Evolutionary conservation across 2,797 vertebrate species (phyloP).

Genomic region (Eulemur albifrons): DNA sequence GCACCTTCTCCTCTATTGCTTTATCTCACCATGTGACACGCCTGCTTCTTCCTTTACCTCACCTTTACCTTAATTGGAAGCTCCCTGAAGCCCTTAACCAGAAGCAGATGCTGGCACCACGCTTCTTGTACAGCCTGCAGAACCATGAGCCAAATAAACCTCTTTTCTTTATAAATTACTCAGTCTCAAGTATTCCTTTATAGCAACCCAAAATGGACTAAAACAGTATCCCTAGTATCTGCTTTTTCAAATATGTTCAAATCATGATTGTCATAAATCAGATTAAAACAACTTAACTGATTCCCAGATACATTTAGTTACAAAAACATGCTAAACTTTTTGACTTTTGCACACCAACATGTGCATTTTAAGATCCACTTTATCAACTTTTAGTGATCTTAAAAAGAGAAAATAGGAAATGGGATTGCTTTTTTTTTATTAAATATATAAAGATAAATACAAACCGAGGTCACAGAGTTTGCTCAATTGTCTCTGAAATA

Average conservation of each 20-base stretch:
- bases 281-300: background rate
- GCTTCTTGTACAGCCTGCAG: no score
- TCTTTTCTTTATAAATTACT: no score
- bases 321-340: background rate
- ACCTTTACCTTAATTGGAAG: no score
- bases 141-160: no score
- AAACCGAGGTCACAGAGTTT: background rate
- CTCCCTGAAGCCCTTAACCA: no score
- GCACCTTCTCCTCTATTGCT: no score
- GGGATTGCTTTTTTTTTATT: background rate
- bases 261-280: background rate
- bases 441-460: background rate
- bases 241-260: background rate
- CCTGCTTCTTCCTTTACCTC: no score
- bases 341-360: background rate
- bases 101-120: no score
- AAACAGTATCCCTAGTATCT: background rate
- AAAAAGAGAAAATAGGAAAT: background rate
- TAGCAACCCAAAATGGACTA: no score
- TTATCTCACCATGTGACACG: no score
- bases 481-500: background rate
- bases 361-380: background rate
- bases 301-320: background rate
- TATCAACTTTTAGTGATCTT: background rate
- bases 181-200: no score